Percentiles rank a stretch among this genome's conserved stretches.
phyloP scores from a whole-genome alignment of 1,140 invertebrate species.

The Camponotus floridanus region DNA sequence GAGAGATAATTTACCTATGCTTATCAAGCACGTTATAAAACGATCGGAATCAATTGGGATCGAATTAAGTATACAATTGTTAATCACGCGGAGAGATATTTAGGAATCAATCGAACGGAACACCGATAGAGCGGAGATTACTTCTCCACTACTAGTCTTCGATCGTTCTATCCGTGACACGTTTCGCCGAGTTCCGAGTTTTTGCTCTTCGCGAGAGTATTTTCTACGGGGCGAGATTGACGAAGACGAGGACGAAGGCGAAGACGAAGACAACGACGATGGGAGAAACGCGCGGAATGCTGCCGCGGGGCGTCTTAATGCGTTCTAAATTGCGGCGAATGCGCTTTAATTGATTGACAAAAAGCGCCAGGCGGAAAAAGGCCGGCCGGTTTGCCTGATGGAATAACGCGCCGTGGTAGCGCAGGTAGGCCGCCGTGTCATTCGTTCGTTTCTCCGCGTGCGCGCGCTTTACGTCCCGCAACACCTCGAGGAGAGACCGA shows the following conservation, averaged over 20 bases:
- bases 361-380: slow-evolving; percentile 76
- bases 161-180: slow-evolving; percentile 32
- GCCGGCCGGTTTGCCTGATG: slow-evolving; percentile 62
- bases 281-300: slow-evolving; percentile 66
- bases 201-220: slow-evolving; percentile 7
- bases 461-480: background rate
- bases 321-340: slow-evolving; percentile 81
- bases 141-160: background rate
- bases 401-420: slow-evolving; percentile 31
- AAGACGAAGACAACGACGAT: slow-evolving; percentile 37
- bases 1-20: background rate
- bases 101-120: slow-evolving; percentile 44
- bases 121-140: slow-evolving; percentile 4
- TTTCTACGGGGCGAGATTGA: slow-evolving; percentile 20
- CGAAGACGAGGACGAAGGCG: slow-evolving; percentile 27
- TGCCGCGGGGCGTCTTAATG: slow-evolving; percentile 76
- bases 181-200: slow-evolving; percentile 40
- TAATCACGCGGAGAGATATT: slow-evolving; percentile 54
- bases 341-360: slow-evolving; percentile 82
- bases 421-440: slow-evolving; percentile 66
- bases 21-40: background rate
- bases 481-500: slow-evolving; percentile 30
- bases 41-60: slow-evolving; percentile 19
- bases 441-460: slow-evolving; percentile 62
- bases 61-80: slow-evolving; percentile 26